Evolutionary conservation across 2,888 invertebrate species (phyloP), one percentile per base, ranked within the genome.

Genomic region (Campoplex capitator): DNA sequence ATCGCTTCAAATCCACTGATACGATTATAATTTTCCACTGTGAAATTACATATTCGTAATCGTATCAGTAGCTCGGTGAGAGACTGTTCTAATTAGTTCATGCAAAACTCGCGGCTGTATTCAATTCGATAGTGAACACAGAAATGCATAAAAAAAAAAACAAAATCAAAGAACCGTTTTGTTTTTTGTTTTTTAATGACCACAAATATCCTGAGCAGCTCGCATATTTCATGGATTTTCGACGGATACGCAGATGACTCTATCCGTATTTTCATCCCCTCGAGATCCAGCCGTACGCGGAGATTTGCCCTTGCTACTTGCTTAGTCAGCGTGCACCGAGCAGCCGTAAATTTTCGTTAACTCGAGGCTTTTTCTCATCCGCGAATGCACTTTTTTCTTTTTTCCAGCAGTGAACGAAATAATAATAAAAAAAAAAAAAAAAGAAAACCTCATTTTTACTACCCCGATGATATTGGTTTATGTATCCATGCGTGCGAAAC

Each of bases 341-440:
- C 62, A 35, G 23, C 42, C 62, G 51, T 83, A 45, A 83, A 83
- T 83, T 83, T 77, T 71, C 77, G 71, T 51, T 62, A 38, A 38
- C 42, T 56, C 38, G n/a, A 13, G 67, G 67, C 18, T 16, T 16
- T 23, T 35, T 51, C 51, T 71, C 67, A 48, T 45, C 35, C n/a
- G 4, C 65, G 23, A 35, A 77, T 54, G 32, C 77, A 32, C 51
- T 38, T 77, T 77, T 77, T 77, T 51, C 77, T 48, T 38, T 67
- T 23, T 51, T 54, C 4, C 38, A 77, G 67, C 23, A 23, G 23
- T 23, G 23, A 23, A 23, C 23, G 23, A 23, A 23, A 23, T 23
- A 23, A 23, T 23, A 23, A 23, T 23, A 23, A 23, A 0, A 23
- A 23, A 23, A 23, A 23, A 23, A 23, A 23, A 23, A 23, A 23